Evolutionary conservation across 1,140 invertebrate species (phyloP).

Genomic region (Zelostemma sp.): DNA sequence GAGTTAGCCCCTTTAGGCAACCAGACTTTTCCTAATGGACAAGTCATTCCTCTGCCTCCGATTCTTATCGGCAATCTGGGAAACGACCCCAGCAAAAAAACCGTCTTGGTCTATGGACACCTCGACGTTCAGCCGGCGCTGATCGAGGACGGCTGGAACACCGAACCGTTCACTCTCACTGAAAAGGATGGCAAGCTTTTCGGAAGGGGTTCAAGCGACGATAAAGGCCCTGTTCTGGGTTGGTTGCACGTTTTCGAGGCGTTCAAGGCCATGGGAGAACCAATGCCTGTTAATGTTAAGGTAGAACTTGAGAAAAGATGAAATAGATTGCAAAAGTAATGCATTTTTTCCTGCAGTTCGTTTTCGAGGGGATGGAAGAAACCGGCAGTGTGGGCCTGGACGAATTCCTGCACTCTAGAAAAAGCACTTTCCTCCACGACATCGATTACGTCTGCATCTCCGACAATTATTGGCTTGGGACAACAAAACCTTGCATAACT

Average conservation of each 20-base stretch:
- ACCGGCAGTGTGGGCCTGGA: slow-evolving; percentile 96
- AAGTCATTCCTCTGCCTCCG: slow-evolving; percentile 81
- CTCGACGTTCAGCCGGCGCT: slow-evolving; percentile 97
- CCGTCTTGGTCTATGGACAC: slow-evolving; percentile 96
- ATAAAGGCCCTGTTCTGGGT: slow-evolving; percentile 92
- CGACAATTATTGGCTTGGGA: slow-evolving; percentile 99
- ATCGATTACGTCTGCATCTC: slow-evolving; percentile 98
- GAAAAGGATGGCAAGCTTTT: slow-evolving; percentile 93
- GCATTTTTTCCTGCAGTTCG: slow-evolving; percentile 75
- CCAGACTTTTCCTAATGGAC: slow-evolving; percentile 81
- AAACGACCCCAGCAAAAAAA: slow-evolving; percentile 88
- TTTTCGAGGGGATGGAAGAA: slow-evolving; percentile 99
- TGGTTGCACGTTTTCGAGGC: slow-evolving; percentile 96
- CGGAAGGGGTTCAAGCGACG: slow-evolving; percentile 94
- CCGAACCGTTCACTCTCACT: slow-evolving; percentile 92
- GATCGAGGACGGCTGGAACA: slow-evolving; percentile 94
- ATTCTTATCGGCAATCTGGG: slow-evolving; percentile 89
- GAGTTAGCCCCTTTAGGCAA: slow-evolving; percentile 86
- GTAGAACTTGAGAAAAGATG: slow-evolving; percentile 60
- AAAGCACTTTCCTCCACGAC: slow-evolving; percentile 83
- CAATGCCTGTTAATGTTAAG: slow-evolving; percentile 94
- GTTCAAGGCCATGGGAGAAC: slow-evolving; percentile 80
- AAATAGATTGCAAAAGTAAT: slow-evolving; percentile 5
- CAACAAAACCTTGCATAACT: slow-evolving; percentile 95
- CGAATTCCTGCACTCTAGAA: slow-evolving; percentile 81